These are phyloP conservation scores for Puntigrus tetrazona DNA, from an alignment of 2,113 vertebrate genomes.

Conservation along the genomic window DNA sequence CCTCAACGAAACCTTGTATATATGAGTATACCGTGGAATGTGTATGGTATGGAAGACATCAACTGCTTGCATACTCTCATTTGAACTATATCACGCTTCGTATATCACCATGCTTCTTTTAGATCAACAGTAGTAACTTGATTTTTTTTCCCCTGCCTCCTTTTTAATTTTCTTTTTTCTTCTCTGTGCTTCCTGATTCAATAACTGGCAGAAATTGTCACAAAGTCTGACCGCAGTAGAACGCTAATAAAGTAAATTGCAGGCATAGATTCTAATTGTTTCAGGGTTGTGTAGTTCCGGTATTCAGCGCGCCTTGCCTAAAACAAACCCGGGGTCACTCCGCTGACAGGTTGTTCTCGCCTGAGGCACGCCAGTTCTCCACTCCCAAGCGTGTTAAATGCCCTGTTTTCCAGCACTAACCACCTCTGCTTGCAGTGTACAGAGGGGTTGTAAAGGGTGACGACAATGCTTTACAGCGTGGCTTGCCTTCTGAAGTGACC, in stretches of 20 bases:
- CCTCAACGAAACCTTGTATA: not conserved
- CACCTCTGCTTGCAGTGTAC: constrained; percentile 10
- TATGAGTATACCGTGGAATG: not conserved
- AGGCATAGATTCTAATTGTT: constrained; percentile 56
- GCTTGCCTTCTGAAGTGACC: constrained; percentile 45
- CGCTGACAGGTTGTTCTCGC: constrained; percentile 37
- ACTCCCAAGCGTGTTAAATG: constrained; percentile 46
- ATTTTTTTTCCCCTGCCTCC: not conserved
- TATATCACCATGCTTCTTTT: not conserved
- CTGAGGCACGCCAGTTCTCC: constrained; percentile 20
- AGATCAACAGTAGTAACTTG: constrained; percentile 24
- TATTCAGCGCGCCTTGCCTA: constrained; percentile 30
- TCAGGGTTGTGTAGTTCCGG: constrained; percentile 37
- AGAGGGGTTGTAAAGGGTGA: no score
- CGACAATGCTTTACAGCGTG: constrained; percentile 48
- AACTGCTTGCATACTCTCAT: constrained; percentile 47
- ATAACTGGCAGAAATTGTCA: constrained; percentile 45
- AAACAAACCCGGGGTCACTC: constrained; percentile 42
- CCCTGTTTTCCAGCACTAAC: constrained; percentile 43
- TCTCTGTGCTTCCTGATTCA: constrained; percentile 38
- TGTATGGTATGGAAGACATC: constrained; percentile 4
- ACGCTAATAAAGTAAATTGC: constrained; percentile 53
- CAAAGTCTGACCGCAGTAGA: constrained; percentile 24
- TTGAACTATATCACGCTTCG: constrained; percentile 12
- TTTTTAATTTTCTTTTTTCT: constrained; percentile 4